Conservation (phyloP, 2,888 invertebrate species). For the Netelia inedita region DNA sequence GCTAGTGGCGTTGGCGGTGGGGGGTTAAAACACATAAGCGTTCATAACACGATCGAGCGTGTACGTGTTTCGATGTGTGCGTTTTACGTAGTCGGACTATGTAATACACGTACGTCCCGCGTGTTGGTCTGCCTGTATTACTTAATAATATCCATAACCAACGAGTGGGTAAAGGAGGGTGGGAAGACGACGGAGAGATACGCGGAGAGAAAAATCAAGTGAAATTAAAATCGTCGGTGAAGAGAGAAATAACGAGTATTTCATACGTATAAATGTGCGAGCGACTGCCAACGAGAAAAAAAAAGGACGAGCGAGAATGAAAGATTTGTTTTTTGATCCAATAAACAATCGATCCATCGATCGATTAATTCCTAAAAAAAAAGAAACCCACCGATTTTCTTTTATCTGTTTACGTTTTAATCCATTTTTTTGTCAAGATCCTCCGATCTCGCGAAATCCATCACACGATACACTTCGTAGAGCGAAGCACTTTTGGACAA, state of each 20-base stretch:
- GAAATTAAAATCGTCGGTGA: conserved; percentile 21
- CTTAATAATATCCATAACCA: conserved; percentile 83
- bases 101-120: conserved; percentile 44
- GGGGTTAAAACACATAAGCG: conserved; percentile 45
- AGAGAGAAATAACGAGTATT: not conserved
- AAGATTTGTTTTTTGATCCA: not conserved
- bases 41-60: conserved; percentile 46
- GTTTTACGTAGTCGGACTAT: conserved; percentile 39
- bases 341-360: not conserved
- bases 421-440: conserved; percentile 34
- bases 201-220: conserved; percentile 35
- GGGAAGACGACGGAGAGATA: conserved; percentile 67
- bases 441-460: conserved; percentile 8
- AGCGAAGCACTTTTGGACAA: not conserved
- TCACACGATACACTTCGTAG: not conserved
- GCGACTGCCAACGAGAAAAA: not conserved
- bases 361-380: not conserved
- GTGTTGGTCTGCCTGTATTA: conserved; percentile 74
- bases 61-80: conserved; percentile 46
- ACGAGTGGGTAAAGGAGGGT: conserved; percentile 70
- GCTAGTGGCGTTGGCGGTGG: conserved; percentile 47
- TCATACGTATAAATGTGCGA: not conserved
- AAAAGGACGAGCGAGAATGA: conserved; percentile 24
- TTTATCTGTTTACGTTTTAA: not conserved
- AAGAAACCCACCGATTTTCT: conserved; percentile 49